phyloP scores from a whole-genome alignment of 2,888 invertebrate species.

The Schizaphis graminum region DNA sequence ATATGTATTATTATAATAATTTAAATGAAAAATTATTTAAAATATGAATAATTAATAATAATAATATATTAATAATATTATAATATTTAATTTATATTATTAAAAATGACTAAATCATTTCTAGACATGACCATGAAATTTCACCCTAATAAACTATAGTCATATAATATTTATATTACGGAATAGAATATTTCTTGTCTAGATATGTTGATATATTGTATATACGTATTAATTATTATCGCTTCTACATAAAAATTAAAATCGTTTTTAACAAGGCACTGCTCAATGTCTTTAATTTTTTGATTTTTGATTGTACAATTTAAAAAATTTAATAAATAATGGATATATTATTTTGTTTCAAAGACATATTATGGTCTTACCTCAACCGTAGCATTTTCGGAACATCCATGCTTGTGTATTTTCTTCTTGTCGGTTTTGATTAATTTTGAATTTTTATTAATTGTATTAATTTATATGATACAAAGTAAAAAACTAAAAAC shows the following conservation, averaged over 20 bases:
- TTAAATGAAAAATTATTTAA: not conserved
- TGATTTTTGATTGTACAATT: not conserved
- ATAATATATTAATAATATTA: not conserved
- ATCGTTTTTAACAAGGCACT: not conserved
- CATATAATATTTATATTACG: too few relatives aligned
- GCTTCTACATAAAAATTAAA: not conserved
- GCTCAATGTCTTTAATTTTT: not conserved
- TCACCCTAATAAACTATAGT: not conserved
- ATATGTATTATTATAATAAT: not conserved
- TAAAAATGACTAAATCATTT: not conserved
- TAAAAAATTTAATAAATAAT: not conserved
- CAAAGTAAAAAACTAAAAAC: not conserved
- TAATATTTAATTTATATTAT: not conserved
- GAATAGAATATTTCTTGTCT: too few relatives aligned
- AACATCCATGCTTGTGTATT: slow-evolving; percentile 20
- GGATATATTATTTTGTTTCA: not conserved
- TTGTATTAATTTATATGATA: not conserved
- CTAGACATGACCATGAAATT: not conserved
- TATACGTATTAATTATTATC: not conserved
- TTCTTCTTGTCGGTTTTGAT: not conserved
- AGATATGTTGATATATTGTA: not conserved
- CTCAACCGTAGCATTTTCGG: slow-evolving; percentile 16
- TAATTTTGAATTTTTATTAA: not conserved
- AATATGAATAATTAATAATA: not conserved
- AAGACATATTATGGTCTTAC: slow-evolving; percentile 1